A percentile compares a stretch with the other conserved stretches of the same genome.
Conservation (phyloP, 2,797 vertebrate genomes). For the Erithacus rubecula region DNA sequence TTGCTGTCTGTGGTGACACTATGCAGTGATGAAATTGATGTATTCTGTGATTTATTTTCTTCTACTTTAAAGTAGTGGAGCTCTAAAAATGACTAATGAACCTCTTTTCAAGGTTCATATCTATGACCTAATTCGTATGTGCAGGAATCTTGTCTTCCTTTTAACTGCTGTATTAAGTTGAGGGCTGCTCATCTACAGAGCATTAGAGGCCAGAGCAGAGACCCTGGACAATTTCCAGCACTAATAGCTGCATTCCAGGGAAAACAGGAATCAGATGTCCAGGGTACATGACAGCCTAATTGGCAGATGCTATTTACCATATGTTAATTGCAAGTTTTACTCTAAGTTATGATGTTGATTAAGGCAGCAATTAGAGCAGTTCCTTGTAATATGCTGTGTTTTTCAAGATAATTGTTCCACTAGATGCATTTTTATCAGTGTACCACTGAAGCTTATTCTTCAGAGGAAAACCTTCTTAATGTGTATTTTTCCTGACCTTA, state of each 20-base stretch:
- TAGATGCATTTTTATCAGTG: background rate
- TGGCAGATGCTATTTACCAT: constrained; percentile 41
- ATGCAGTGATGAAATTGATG: background rate
- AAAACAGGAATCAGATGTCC: constrained; percentile 67
- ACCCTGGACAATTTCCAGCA: constrained; percentile 54
- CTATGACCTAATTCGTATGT: constrained; percentile 50
- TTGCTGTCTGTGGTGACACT: background rate
- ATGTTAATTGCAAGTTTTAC: constrained; percentile 39
- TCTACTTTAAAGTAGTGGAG: constrained; percentile 26
- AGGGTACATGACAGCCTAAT: constrained; percentile 39
- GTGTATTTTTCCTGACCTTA: background rate
- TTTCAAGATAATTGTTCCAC: background rate
- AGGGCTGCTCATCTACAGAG: constrained; percentile 46
- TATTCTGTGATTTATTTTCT: constrained; percentile 28
- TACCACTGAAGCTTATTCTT: background rate
- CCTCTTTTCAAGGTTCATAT: constrained; percentile 34
- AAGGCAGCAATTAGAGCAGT: constrained; percentile 21
- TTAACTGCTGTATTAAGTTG: constrained; percentile 12
- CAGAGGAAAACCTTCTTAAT: background rate
- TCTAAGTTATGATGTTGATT: constrained; percentile 1
- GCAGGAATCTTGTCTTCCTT: constrained; percentile 38
- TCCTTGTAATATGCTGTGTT: background rate
- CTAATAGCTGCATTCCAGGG: constrained; percentile 63
- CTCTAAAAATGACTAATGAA: constrained; percentile 64
- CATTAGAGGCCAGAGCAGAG: constrained; percentile 32